Evolutionary conservation across 1,140 invertebrate species (phyloP).

Genomic region (Bombus difficillimus): DNA sequence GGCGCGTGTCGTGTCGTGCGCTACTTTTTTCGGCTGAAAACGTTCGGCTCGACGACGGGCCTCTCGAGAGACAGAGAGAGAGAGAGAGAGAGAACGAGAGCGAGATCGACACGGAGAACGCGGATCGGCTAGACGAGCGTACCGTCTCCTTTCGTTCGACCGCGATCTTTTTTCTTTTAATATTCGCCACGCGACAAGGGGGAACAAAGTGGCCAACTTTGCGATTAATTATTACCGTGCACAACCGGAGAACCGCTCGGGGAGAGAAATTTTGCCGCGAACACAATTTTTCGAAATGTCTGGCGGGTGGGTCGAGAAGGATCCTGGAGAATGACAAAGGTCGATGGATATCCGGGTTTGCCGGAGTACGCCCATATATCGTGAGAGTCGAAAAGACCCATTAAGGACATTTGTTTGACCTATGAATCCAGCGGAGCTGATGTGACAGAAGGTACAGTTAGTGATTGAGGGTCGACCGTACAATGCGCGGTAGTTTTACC

Average conservation of each 20-base stretch:
- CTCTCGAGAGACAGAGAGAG: background rate
- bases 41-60: slow-evolving; percentile 25
- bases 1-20: slow-evolving; percentile 23
- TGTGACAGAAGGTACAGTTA: background rate
- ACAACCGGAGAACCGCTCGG: background rate
- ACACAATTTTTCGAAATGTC: background rate
- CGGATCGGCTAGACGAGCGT: background rate
- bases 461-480: background rate
- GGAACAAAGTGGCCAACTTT: slow-evolving; percentile 25
- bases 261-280: background rate
- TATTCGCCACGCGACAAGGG: background rate
- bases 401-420: background rate
- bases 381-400: background rate
- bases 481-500: no score
- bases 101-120: background rate
- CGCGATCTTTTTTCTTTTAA: background rate
- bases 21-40: slow-evolving; percentile 35
- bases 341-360: background rate
- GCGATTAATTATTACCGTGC: slow-evolving; percentile 40
- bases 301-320: background rate
- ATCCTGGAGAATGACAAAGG: background rate
- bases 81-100: no score
- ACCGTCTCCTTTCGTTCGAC: background rate
- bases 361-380: background rate
- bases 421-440: background rate